These are phyloP conservation scores for Spea multiplicata DNA, from an alignment of 2,113 vertebrate genomes.

Conservation along the genomic window DNA sequence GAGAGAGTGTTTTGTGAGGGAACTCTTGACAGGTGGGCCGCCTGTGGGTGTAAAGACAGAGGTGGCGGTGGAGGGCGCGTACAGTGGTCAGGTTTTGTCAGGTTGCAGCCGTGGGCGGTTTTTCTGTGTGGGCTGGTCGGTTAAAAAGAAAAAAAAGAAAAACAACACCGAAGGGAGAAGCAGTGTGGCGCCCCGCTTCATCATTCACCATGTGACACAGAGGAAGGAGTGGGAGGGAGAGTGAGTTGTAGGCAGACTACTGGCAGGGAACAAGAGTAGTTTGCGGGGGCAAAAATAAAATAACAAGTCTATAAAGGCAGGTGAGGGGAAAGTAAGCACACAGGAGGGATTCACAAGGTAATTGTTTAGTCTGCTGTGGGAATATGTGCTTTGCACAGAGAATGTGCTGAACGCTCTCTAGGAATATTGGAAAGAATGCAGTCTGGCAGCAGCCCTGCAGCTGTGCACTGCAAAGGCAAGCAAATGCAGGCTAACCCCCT, in stretches of 20 bases:
- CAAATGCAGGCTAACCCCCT: neutral
- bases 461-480: neutral
- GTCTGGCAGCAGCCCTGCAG: slow-evolving; percentile 1
- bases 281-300: slow-evolving; percentile 35
- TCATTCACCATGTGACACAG: slow-evolving; percentile 39
- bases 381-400: neutral
- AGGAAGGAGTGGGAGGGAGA: slow-evolving; percentile 44
- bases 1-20: neutral
- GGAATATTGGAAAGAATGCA: slow-evolving; percentile 11
- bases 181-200: slow-evolving; percentile 38
- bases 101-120: slow-evolving; percentile 29
- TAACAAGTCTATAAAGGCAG: slow-evolving; percentile 41
- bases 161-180: slow-evolving; percentile 13
- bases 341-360: neutral
- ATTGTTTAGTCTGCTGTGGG: neutral
- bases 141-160: slow-evolving; percentile 13
- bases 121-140: slow-evolving; percentile 28
- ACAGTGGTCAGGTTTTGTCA: slow-evolving; percentile 1
- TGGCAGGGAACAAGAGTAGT: slow-evolving; percentile 35
- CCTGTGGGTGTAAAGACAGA: neutral
- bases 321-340: slow-evolving; percentile 33
- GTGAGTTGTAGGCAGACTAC: slow-evolving; percentile 37
- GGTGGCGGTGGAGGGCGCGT: neutral
- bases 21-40: slow-evolving; percentile 25
- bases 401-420: slow-evolving; percentile 2